Base-by-base conservation (phyloP, 1,140 invertebrate genomes). In the Diachasma alloeum region DNA sequence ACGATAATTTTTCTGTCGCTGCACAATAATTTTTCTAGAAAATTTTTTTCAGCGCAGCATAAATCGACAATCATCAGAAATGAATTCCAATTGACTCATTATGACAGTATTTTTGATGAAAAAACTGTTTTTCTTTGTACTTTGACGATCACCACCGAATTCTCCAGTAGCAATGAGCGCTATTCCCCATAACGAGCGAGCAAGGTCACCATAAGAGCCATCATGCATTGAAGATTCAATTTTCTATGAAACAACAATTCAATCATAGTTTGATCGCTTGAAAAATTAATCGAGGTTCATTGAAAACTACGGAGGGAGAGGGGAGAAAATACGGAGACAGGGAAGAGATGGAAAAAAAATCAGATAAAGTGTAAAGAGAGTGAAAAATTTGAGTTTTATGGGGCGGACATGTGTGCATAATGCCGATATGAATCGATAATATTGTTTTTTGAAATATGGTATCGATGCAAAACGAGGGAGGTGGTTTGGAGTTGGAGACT, bases 251-350 rank as follows among this genome's bases (percentile, higher is more conserved):
- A 59, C 11, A 17, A 19, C 53, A 59, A 59, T 59, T 59, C 53
- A 59, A 59, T 59, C 53, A 59, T 59, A 59, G 53, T 59, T 59
- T 59, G 53, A 66, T 73, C 37, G 39, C 24, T 73, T 74, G 72
- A 74, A 36, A 44, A 74, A 74, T 74, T 67, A 66, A 66, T 66
- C 17, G 59, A 66, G 17, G 53, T 59, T 59, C 19, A 59, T 59
- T 59, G 53, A 59, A 59, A 59, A 59, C 22, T 59, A 59, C 19
- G n/a, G n/a, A 5, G 53, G n/a, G 53, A 24, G 22, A 17, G 4
- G 10, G 53, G n/a, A 59, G 53, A 22, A 59, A 22, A 59, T 13
- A 15, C 10, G 59, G 0, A 63, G 59, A 63, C 22, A 63, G 4
- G 4, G 4, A 19, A 8, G 59, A 63, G 59, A 63, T 26, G 22